A percentile compares a stretch with the other conserved stretches of the same genome.
phyloP scores from a whole-genome alignment of 2,113 vertebrate genomes.

The Apodemus speciosus region DNA sequence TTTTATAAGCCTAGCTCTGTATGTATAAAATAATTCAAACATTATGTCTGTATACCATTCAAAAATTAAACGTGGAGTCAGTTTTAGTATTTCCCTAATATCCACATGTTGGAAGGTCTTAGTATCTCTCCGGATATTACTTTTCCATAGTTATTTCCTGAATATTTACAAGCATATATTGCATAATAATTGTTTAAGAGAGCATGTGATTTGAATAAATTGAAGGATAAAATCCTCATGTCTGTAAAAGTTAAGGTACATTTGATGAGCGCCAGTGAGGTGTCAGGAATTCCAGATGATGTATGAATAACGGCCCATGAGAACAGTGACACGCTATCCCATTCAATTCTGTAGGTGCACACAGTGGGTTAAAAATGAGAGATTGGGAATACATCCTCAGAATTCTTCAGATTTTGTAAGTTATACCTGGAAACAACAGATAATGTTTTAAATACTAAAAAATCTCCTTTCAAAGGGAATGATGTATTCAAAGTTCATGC shows the following conservation, averaged over 20 bases:
- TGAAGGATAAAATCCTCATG: background rate
- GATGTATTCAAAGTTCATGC: background rate
- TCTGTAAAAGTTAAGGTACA: background rate
- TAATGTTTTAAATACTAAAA: background rate
- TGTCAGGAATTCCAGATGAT: background rate
- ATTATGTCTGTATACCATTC: background rate
- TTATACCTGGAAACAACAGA: background rate
- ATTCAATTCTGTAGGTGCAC: background rate
- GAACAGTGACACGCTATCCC: background rate
- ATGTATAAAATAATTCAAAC: background rate
- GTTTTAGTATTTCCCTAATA: slow-evolving; percentile 31
- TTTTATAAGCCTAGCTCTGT: background rate
- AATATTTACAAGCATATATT: slow-evolving; percentile 4
- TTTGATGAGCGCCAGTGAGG: background rate
- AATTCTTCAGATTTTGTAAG: background rate
- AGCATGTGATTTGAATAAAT: background rate
- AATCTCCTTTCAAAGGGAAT: background rate
- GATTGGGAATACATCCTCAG: background rate
- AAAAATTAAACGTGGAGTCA: background rate
- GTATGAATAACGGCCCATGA: background rate
- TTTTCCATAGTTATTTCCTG: background rate
- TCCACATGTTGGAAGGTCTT: background rate
- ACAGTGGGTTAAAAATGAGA: background rate
- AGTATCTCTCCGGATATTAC: background rate
- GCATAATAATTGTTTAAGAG: background rate